phyloP scores from a whole-genome alignment of 2,797 vertebrate genomes.

The Carapus acus region DNA sequence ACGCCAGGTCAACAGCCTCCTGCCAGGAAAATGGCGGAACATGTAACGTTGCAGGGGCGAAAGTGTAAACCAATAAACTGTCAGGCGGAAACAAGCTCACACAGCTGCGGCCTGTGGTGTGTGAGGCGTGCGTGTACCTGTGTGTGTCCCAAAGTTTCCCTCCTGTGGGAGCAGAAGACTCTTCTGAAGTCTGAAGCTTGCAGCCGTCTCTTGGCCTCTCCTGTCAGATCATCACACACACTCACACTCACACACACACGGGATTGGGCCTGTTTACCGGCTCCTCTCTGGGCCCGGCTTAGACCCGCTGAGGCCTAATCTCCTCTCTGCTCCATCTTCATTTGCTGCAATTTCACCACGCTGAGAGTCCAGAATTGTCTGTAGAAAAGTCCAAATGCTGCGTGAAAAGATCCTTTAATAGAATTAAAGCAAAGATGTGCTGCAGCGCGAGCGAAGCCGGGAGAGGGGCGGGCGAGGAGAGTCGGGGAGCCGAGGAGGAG shows the following conservation, averaged over 20 bases:
- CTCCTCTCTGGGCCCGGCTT: slow-evolving; percentile 18
- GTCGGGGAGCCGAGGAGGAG: slow-evolving; percentile 41
- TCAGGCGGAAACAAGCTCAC: too few relatives aligned
- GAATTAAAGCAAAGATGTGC: slow-evolving; percentile 24
- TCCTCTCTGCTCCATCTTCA: slow-evolving; percentile 9
- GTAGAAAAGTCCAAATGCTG: neutral
- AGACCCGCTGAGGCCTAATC: slow-evolving; percentile 5
- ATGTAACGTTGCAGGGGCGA: too few relatives aligned
- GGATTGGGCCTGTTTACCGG: neutral
- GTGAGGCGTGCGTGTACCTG: too few relatives aligned
- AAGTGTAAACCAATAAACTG: too few relatives aligned
- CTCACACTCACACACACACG: slow-evolving; percentile 6
- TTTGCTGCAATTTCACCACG: neutral
- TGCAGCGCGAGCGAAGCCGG: slow-evolving; percentile 28
- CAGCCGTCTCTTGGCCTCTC: too few relatives aligned
- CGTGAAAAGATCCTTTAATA: slow-evolving; percentile 24
- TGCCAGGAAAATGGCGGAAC: too few relatives aligned
- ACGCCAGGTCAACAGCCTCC: too few relatives aligned
- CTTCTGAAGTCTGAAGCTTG: too few relatives aligned
- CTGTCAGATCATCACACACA: slow-evolving; percentile 3
- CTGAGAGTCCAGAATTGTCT: slow-evolving; percentile 2
- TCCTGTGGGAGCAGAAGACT: too few relatives aligned
- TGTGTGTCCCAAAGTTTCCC: slow-evolving; percentile 16
- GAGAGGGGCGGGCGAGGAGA: slow-evolving; percentile 45
- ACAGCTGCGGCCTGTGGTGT: too few relatives aligned